Conservation (phyloP, 2,797 vertebrate species). For the Urocyon cinereoargenteus region DNA sequence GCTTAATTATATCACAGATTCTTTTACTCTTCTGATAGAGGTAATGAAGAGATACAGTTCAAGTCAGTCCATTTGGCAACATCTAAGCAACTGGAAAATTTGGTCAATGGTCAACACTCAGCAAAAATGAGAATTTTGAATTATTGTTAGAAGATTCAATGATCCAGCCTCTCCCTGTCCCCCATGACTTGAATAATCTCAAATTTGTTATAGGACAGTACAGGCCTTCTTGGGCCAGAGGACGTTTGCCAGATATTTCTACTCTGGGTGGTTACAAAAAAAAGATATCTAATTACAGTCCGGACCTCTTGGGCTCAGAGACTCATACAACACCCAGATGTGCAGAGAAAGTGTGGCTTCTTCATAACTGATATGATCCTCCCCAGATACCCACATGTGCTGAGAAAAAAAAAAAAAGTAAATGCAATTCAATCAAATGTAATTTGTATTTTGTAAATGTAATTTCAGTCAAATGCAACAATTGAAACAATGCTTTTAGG, state of each 20-base stretch:
- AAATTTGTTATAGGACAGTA: conserved; percentile 52
- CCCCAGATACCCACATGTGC: background rate
- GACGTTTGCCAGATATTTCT: conserved; percentile 69
- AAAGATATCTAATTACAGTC: conserved; percentile 39
- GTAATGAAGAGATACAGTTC: conserved; percentile 56
- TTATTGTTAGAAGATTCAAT: conserved; percentile 69
- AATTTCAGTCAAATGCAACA: background rate
- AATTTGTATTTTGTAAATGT: background rate
- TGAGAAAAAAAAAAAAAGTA: background rate
- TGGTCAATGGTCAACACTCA: conserved; percentile 66
- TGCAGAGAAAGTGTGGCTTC: conserved; percentile 24
- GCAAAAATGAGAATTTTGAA: conserved; percentile 70
- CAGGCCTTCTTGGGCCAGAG: conserved; percentile 57
- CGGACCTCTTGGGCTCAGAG: background rate
- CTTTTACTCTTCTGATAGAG: conserved; percentile 49
- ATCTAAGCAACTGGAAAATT: conserved; percentile 68
- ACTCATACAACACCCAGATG: conserved; percentile 51
- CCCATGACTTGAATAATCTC: conserved; percentile 79
- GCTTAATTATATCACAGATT: conserved; percentile 12
- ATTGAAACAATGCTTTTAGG: background rate
- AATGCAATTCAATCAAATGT: background rate
- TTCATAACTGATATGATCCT: background rate
- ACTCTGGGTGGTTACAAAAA: conserved; percentile 53
- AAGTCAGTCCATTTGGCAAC: conserved; percentile 67
- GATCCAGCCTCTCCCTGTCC: conserved; percentile 75